Evolutionary conservation across 2,113 vertebrate genomes (phyloP), one percentile per base, ranked within the genome.

Genomic region (Panthera uncia): DNA sequence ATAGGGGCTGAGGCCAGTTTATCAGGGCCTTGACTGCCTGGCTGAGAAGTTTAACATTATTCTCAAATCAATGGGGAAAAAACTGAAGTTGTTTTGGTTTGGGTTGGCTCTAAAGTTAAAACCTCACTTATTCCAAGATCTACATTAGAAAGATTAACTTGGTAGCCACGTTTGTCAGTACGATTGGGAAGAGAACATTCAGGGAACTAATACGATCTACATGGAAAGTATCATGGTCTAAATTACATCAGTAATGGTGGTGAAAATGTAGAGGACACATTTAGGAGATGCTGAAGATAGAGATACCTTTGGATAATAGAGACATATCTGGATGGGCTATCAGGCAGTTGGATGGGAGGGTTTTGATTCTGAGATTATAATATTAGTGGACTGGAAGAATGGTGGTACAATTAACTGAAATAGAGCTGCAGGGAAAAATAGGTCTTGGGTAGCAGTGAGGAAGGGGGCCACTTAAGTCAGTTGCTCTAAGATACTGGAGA

Each of bases 111-210:
- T 85, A 69, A 89, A 92, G 31, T 14, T 80, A 55, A 69, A 84
- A 68, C 87, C 36, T 96, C 63, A 87, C 52, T 93, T 89, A 93
- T 90, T 97, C 80, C 69, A 85, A 83, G 50, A 31, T 76, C 84
- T 66, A 69, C 36, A 23, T 69, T 80, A 84, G 63, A 50, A 96
- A 90, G 84, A 66, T 81, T 27, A 90, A 50, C 21, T 87, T 71
- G 89, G 79, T 90, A 84, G 61, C 18, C 38, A 0, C 48, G 10
- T 76, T 1, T 61, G 31, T 68, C 15, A 0, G 68, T 69, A n/a
- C 81, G 50, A 48, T 61, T 61, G 29, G 50, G 55, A 63, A 89
- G 23, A 87, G n/a, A 87, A 55, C 38, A 57, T 38, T 31, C 8
- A 86, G 48, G 63, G 11, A 61, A 69, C 29, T 11, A 45, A 78